Base-by-base conservation (phyloP, 2,113 vertebrate species). In the Gasterosteus nipponicus region DNA sequence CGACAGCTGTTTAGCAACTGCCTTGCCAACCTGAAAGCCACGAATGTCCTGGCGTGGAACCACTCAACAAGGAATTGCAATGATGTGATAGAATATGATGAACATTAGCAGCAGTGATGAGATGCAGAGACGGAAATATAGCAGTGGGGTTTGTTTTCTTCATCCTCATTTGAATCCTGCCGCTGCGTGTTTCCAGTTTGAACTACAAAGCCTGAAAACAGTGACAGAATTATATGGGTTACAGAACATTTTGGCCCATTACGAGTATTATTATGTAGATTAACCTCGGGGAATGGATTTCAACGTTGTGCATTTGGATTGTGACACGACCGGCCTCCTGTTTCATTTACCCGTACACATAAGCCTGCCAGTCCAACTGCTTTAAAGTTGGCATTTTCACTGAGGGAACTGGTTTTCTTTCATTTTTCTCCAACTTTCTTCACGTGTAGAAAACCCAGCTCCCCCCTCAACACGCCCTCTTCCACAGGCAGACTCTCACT, bases 211-310 rank as follows among this genome's bases (percentile, higher is more conserved):
- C 81, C 74, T 77, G 59, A 61, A 85, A 84, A 88, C 74, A 73
- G 65, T 56, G 89, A 85, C 86, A 87, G 83, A 87, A 79, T 85
- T 88, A 85, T 90, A 86, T 89, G 84, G 71, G 85, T 85, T 84
- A 62, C 78, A 80, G 75, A 87, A 87, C 81, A 78, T 87, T 83
- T 81, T 74, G 70, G 82, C 75, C 82, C 77, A 84, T 87, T 89
- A 80, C 6, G 42, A 89, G 89, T 85, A 87, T 75, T 87, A 77
- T 88, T 90, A 89, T 91, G 88, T 46, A 88, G 84, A 87, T 90
- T 77, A 81, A 86, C 78, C 85, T 73, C 35, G 60, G 82, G 88
- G 78, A 78, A 84, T 87, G 85, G 86, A 78, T 89, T 81, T 89
- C 77, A 74, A 81, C 60, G 6, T 83, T 69, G 75, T 75, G 86